Evolutionary conservation across 2,888 invertebrate species (phyloP), one percentile per base, ranked within the genome.

Genomic region (Amphimallon solstitiale): DNA sequence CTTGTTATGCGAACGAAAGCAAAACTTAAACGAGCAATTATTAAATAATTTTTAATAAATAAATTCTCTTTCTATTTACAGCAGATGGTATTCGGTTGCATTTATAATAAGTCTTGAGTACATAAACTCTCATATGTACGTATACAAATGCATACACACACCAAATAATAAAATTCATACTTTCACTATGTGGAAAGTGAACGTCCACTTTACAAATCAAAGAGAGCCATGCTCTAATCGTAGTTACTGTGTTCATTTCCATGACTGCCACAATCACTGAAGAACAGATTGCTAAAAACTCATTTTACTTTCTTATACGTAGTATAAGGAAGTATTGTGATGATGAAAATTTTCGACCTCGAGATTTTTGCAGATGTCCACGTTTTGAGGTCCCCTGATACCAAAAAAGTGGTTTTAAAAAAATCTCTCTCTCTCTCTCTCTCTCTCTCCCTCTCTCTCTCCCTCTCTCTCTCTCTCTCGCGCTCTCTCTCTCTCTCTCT

Each of bases 151-250:
- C 40, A 40, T 21, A 40, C 17, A 37, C 40, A 5, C 23, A 21
- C n/a, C 17, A 12, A 10, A 56, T 56, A 56, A 40, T 56, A 56
- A 56, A 56, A 56, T 56, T 40, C 56, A 56, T 40, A 56, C 56
- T 56, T 56, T 56, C 56, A 56, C 56, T 56, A 40, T 56, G 40
- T 56, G 56, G 56, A 56, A 56, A 56, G 56, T 56, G 56, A 56
- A 56, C 40, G 56, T 17, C 17, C 51, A 10, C 17, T 35, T 12
- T 23, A 14, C 56, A 40, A 56, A 56, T 56, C 56, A 56, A 56
- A 56, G 40, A 56, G 21, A 38, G 51, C 35, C 10, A 15, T 35
- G 34, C 51, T 21, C 2, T 34, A 10, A 43, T 34, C 9, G 6
- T 38, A 17, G 23, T 56, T 56, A 14, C 12, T 19, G 17, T 23